These are phyloP conservation scores for Patiria pectinifera DNA, from an alignment of 53 echinoderm and acorn worm species.

Conservation along the genomic window DNA sequence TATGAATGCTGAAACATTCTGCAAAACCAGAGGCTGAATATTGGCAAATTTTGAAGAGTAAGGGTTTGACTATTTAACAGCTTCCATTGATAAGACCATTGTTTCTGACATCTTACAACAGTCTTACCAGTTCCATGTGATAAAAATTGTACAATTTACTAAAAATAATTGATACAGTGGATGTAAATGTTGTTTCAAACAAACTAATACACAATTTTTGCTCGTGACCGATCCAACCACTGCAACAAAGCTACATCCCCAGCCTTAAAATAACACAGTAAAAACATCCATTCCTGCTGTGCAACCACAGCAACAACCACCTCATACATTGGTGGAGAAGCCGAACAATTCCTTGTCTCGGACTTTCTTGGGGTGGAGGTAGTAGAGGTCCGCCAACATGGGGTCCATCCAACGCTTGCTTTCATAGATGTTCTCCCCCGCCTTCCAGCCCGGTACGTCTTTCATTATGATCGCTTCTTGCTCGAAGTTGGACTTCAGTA, in stretches of 20 bases:
- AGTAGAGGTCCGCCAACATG: slow-evolving; percentile 79
- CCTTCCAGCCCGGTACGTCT: slow-evolving; percentile 87
- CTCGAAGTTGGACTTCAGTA: slow-evolving; percentile 74
- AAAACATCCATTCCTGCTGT: not conserved
- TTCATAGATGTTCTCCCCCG: slow-evolving; percentile 86
- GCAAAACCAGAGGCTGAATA: too few relatives aligned
- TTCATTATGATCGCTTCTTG: slow-evolving; percentile 96
- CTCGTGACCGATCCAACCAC: not conserved
- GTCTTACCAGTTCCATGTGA: too few relatives aligned
- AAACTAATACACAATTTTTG: not conserved
- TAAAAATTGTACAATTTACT: too few relatives aligned
- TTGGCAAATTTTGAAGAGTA: too few relatives aligned
- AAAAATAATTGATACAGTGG: too few relatives aligned
- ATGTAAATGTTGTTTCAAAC: not conserved
- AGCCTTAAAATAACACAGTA: not conserved
- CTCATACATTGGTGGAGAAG: slow-evolving; percentile 73
- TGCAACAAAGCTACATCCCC: not conserved
- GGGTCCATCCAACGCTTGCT: slow-evolving; percentile 87
- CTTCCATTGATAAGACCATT: too few relatives aligned
- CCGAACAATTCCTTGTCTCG: slow-evolving; percentile 72
- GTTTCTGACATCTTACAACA: too few relatives aligned
- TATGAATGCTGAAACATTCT: too few relatives aligned
- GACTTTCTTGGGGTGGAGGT: slow-evolving; percentile 76
- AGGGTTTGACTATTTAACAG: too few relatives aligned
- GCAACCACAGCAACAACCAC: slow-evolving; percentile 29